Conservation (phyloP, 2,888 invertebrate genomes). For the Acleris cristana region DNA sequence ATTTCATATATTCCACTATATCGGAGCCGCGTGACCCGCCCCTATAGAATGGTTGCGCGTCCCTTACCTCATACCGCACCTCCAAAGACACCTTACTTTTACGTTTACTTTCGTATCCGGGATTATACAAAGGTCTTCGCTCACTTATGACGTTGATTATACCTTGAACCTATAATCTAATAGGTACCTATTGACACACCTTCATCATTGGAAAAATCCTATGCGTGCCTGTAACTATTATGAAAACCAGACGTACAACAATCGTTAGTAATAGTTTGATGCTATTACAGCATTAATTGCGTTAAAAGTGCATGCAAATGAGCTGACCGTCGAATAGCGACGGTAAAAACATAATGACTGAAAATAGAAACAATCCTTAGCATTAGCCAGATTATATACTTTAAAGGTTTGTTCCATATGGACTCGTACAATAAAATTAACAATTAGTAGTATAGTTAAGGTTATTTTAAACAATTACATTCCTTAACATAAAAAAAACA, state of each 20-base stretch:
- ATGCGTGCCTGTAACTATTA: conserved; percentile 2
- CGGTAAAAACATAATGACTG: conserved; percentile 13
- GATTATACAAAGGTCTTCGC: no score
- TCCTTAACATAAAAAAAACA: no score
- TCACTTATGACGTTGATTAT: background rate
- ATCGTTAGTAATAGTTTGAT: background rate
- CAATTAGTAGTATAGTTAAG: no score
- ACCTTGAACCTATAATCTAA: no score
- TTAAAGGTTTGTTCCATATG: background rate
- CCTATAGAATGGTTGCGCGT: no score
- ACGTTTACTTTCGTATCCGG: no score
- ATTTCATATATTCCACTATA: no score
- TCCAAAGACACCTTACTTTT: no score
- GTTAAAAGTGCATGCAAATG: conserved; percentile 24
- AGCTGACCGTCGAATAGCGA: conserved; percentile 1
- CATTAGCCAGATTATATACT: conserved; percentile 3
- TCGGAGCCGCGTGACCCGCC: no score
- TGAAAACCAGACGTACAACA: background rate
- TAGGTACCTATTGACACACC: background rate
- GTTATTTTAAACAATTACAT: no score
- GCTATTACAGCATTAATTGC: background rate
- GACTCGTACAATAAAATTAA: background rate
- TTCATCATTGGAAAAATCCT: background rate
- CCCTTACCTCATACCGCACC: no score
- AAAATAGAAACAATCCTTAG: conserved; percentile 7